phyloP scores from a whole-genome alignment of 2,797 vertebrate species.

The Alca torda region DNA sequence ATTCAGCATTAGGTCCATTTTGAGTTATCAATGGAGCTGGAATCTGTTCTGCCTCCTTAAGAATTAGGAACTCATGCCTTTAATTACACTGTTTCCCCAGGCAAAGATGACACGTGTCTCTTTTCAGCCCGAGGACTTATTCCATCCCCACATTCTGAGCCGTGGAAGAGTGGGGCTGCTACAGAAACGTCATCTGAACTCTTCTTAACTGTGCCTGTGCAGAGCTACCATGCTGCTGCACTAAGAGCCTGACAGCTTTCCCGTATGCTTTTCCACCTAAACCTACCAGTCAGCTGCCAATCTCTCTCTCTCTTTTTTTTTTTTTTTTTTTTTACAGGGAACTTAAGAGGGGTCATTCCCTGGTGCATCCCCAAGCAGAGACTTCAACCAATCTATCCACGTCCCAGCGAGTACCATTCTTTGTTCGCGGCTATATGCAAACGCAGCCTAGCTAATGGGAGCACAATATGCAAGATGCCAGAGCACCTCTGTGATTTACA shows the following conservation, averaged over 20 bases:
- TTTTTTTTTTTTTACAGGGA: neutral
- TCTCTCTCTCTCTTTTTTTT: neutral
- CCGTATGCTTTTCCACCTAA: neutral
- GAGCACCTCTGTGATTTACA: slow-evolving; percentile 80
- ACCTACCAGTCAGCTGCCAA: neutral
- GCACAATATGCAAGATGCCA: slow-evolving; percentile 79
- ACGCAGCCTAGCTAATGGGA: slow-evolving; percentile 69
- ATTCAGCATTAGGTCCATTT: neutral
- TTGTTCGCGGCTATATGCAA: slow-evolving; percentile 20
- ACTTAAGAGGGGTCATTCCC: neutral
- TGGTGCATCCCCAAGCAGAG: neutral
- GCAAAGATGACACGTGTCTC: accelerated
- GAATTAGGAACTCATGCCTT: neutral
- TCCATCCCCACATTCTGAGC: neutral
- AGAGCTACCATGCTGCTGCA: neutral
- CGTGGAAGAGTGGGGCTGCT: neutral
- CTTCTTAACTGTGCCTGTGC: neutral
- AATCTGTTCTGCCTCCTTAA: neutral
- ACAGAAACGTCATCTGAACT: neutral
- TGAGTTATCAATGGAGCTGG: neutral
- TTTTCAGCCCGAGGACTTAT: accelerated
- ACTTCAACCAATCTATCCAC: neutral
- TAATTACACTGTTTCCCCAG: neutral
- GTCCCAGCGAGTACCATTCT: neutral
- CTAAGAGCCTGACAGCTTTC: neutral